phyloP scores from a whole-genome alignment of 2,113 vertebrate genomes.

The Jacana jacana region DNA sequence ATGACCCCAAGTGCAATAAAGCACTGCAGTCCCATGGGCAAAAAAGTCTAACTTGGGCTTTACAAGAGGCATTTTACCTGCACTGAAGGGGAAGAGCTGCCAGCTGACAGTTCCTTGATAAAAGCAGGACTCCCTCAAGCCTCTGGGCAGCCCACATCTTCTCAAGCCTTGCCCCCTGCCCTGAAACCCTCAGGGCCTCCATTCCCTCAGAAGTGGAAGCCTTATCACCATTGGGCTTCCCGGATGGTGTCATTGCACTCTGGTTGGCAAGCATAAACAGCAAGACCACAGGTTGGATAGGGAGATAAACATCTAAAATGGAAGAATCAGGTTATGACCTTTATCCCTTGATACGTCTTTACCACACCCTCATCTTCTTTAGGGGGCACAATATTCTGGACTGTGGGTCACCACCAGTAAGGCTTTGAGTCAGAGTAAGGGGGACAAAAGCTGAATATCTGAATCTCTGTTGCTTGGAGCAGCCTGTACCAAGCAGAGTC shows the following conservation, averaged over 20 bases:
- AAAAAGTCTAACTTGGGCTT: not conserved
- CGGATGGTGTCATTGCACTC: fast-evolving
- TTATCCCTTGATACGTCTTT: not conserved
- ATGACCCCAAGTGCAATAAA: not conserved
- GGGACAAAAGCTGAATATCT: not conserved
- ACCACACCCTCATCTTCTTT: not conserved
- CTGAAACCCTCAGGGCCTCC: not conserved
- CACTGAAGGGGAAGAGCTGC: not conserved
- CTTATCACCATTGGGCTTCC: not conserved
- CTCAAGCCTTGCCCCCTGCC: not conserved
- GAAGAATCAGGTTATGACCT: not conserved
- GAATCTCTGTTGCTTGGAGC: not conserved
- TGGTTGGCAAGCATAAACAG: not conserved
- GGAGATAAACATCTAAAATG: not conserved
- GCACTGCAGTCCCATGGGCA: not conserved
- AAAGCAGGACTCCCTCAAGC: not conserved
- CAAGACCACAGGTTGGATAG: not conserved
- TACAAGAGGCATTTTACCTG: not conserved
- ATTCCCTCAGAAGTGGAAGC: not conserved
- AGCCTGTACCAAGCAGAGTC: not conserved
- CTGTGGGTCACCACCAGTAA: not conserved
- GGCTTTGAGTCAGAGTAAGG: not conserved
- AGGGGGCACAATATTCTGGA: not conserved
- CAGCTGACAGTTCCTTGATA: not conserved
- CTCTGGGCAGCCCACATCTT: not conserved